Evolutionary conservation across 2,888 invertebrate species (phyloP).

Genomic region (Helicoverpa assulta): DNA sequence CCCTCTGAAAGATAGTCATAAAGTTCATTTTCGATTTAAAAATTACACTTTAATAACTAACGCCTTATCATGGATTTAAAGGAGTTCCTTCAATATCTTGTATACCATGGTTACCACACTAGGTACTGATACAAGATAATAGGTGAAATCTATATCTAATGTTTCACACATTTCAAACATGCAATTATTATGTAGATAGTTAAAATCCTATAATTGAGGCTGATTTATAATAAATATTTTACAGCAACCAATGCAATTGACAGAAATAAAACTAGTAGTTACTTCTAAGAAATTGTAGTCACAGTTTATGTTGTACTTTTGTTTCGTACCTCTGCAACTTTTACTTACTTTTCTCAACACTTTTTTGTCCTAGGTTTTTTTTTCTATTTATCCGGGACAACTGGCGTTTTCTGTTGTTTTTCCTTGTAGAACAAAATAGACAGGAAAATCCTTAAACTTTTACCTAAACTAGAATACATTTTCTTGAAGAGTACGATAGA

Average conservation of each 20-base stretch:
- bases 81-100: no score
- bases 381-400: conserved; percentile 20
- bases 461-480: background rate
- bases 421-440: background rate
- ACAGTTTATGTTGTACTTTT: conserved; percentile 38
- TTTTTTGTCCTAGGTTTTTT: conserved; percentile 3
- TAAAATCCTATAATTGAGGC: background rate
- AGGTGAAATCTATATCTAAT: no score
- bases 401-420: background rate
- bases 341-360: conserved; percentile 24
- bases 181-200: background rate
- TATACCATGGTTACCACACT: no score
- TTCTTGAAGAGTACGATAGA: background rate
- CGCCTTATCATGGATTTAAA: no score
- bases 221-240: conserved; percentile 12
- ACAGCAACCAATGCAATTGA: conserved; percentile 26
- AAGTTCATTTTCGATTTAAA: background rate
- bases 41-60: background rate
- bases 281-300: conserved; percentile 7
- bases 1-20: background rate
- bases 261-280: conserved; percentile 15
- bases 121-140: no score
- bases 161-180: no score
- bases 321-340: conserved; percentile 33
- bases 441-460: background rate